Conservation (phyloP, 2,888 invertebrate genomes). For the Ypsolopha sequella region DNA sequence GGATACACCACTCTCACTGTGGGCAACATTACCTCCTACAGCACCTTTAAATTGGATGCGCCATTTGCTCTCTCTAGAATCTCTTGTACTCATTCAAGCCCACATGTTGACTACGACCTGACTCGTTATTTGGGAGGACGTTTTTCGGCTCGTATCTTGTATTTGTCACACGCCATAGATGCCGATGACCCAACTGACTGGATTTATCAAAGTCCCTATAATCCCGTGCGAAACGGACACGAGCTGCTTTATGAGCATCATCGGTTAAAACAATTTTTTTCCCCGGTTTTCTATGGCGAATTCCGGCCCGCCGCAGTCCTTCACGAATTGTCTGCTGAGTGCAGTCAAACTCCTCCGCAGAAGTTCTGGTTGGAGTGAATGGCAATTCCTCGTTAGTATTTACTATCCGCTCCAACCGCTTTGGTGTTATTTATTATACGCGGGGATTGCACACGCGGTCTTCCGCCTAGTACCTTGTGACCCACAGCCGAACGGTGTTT, state of each 20-base stretch:
- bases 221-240: slow-evolving; percentile 11
- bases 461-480: neutral
- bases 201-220: slow-evolving; percentile 13
- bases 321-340: too few species aligned
- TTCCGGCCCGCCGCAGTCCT: too few species aligned
- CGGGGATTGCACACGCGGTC: too few species aligned
- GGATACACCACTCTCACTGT: too few species aligned
- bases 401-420: neutral
- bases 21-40: too few species aligned
- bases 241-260: slow-evolving; percentile 7
- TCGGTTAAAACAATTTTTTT: slow-evolving; percentile 6
- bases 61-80: too few species aligned
- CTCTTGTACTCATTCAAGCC: slow-evolving; percentile 9
- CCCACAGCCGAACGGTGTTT: neutral
- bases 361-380: slow-evolving; percentile 5
- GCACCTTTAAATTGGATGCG: too few species aligned
- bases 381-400: neutral
- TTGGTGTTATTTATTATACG: neutral
- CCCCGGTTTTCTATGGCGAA: too few species aligned
- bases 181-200: slow-evolving; percentile 9
- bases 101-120: slow-evolving; percentile 7
- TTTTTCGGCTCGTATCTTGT: too few species aligned
- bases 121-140: too few species aligned
- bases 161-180: too few species aligned
- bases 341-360: too few species aligned